Base-by-base conservation (phyloP, 2,888 invertebrate species). In the Aricia artaxerxes region DNA sequence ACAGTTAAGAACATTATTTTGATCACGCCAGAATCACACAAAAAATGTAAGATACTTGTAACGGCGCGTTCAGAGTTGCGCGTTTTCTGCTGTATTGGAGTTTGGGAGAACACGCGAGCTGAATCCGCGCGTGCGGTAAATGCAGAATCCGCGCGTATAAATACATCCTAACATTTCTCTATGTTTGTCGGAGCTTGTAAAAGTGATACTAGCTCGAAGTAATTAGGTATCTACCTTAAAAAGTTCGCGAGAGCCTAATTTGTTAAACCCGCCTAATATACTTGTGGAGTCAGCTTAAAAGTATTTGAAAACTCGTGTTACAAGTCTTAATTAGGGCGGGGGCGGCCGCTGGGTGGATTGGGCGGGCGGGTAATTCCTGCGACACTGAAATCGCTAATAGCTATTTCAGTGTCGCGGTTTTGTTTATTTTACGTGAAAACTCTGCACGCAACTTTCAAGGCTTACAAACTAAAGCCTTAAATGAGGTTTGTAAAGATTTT, bases 281-380 rank as follows among this genome's bases (percentile, higher is more conserved):
- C 31, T 64, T 64, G 64, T 24, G 31, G 31, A 69, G 69, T 38
- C 35, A 69, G 69, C 69, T 69, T 16, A 69, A 69, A 69, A 69
- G 16, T 69, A 69, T 69, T 69, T 69, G 13, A 69, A 69, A 13
- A 69, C 69, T 69, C 69, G 35, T 69, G 69, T 69, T 38, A 69
- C 69, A 69, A 38, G 69, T 69, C 69, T 69, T 69, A 69, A 69
- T 69, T 69, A 69, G 5, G 31, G 35, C 13, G 24, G 13, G 38
- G 38, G 38, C 13, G 4, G 13, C 24, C 11, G 35, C 35, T 13
- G 69, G 35, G 13, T 13, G 35, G 24, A 13, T 38, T 69, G 69
- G 35, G 16, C 69, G 69, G 69, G 69, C 35, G 69, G 49, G 11
- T 69, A 69, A 35, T 38, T 35, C n/a, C 73, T 24, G 24, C 24